Percentiles rank a stretch among this genome's conserved stretches.
Conservation (phyloP, 2,888 invertebrate species). For the Thymelicus lineola region DNA sequence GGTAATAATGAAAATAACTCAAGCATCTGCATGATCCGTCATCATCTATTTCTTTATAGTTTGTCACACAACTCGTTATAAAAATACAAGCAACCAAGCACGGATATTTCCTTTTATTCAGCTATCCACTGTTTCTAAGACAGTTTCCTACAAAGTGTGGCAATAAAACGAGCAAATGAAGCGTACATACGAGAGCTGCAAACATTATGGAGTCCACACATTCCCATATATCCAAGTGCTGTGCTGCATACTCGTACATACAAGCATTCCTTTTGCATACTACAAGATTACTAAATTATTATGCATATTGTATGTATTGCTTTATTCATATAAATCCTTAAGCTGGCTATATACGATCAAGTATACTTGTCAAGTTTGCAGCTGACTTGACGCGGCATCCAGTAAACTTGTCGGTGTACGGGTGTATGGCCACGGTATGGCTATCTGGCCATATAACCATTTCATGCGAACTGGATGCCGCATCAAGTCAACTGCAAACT, state of each 20-base stretch:
- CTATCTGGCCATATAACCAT: too few relatives aligned
- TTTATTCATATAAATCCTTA: background rate
- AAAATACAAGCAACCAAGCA: background rate
- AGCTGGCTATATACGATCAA: too few relatives aligned
- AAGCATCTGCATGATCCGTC: too few relatives aligned
- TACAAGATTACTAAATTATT: background rate
- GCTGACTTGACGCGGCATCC: too few relatives aligned
- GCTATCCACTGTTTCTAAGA: constrained; percentile 11
- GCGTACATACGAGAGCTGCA: constrained; percentile 5
- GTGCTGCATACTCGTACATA: background rate
- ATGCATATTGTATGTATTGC: background rate
- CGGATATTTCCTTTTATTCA: background rate
- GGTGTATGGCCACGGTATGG: too few relatives aligned
- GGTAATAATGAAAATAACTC: too few relatives aligned
- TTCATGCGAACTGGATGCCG: too few relatives aligned
- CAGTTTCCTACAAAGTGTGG: constrained; percentile 6
- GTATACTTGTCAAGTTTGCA: too few relatives aligned
- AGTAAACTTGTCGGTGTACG: too few relatives aligned
- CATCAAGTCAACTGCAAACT: too few relatives aligned
- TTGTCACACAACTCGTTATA: background rate
- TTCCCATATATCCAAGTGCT: constrained; percentile 7
- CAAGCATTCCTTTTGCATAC: background rate
- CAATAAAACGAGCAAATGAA: constrained; percentile 4
- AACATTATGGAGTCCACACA: constrained; percentile 15
- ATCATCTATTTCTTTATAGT: background rate